A percentile compares a stretch with the other conserved stretches of the same genome.
Conservation (phyloP, 2,113 vertebrate genomes). For the Leptobrachium ailaonicum region DNA sequence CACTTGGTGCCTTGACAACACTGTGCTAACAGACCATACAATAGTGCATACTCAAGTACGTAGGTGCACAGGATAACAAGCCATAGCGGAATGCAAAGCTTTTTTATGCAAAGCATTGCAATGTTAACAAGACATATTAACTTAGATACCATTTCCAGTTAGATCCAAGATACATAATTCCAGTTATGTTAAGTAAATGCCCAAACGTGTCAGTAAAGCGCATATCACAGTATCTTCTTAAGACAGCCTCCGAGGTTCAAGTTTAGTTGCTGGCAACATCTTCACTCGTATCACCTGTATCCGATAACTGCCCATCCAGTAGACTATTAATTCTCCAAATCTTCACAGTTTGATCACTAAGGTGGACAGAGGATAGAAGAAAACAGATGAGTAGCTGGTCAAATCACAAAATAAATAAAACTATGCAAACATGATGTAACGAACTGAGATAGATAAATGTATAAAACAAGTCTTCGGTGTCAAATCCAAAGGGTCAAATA, state of each 20-base stretch:
- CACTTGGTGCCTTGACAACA: background rate
- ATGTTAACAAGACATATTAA: slow-evolving; percentile 11
- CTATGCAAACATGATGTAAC: background rate
- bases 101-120: background rate
- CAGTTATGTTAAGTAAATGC: slow-evolving; percentile 55
- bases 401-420: background rate
- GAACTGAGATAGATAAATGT: too few relatives aligned
- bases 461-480: too few relatives aligned
- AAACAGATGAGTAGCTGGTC: slow-evolving; percentile 19
- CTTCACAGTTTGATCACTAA: slow-evolving; percentile 88
- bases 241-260: slow-evolving; percentile 7
- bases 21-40: background rate
- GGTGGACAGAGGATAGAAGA: slow-evolving; percentile 59
- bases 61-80: background rate
- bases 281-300: slow-evolving; percentile 73
- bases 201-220: slow-evolving; percentile 57
- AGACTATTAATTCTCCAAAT: slow-evolving; percentile 87
- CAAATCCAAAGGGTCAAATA: too few relatives aligned
- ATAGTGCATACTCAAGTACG: background rate
- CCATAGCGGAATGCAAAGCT: background rate
- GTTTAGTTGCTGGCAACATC: slow-evolving; percentile 80
- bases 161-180: slow-evolving; percentile 54
- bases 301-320: slow-evolving; percentile 79
- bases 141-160: slow-evolving; percentile 31
- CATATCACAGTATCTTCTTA: slow-evolving; percentile 52